Evolutionary conservation across 2,888 invertebrate species (phyloP).

Genomic region (Parnassius glacialis): DNA sequence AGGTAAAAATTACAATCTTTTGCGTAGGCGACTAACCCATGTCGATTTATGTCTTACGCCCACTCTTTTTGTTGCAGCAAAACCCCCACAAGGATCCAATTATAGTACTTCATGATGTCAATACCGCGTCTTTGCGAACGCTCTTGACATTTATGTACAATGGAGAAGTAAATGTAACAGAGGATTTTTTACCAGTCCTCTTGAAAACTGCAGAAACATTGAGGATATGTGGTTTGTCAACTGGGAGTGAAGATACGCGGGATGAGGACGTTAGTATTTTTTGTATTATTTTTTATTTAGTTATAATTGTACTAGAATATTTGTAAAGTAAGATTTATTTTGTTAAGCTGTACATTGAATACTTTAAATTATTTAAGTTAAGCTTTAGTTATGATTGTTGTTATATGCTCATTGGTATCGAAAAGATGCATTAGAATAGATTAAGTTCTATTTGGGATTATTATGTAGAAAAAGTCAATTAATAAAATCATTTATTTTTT

Average conservation of each 20-base stretch:
- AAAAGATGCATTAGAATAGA: too few relatives aligned
- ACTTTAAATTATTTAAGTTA: too few relatives aligned
- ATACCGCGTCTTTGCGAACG: slow-evolving; percentile 83
- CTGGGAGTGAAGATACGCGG: slow-evolving; percentile 69
- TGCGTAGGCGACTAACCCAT: background rate
- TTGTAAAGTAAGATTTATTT: too few relatives aligned
- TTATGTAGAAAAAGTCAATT: too few relatives aligned
- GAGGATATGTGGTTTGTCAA: slow-evolving; percentile 85
- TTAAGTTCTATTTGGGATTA: too few relatives aligned
- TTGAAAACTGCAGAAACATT: slow-evolving; percentile 85
- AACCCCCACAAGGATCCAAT: slow-evolving; percentile 88
- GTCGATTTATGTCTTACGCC: slow-evolving; percentile 46
- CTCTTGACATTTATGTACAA: slow-evolving; percentile 87
- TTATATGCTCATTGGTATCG: too few relatives aligned
- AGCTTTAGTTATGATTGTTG: too few relatives aligned
- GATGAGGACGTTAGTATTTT: slow-evolving; percentile 62
- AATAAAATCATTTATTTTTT: too few relatives aligned
- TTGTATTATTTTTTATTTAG: too few relatives aligned
- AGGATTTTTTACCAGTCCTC: slow-evolving; percentile 84
- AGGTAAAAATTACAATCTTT: slow-evolving; percentile 59
- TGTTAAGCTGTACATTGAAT: too few relatives aligned
- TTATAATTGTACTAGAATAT: too few relatives aligned
- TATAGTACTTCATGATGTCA: slow-evolving; percentile 87
- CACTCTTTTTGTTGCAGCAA: slow-evolving; percentile 78
- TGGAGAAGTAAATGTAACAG: slow-evolving; percentile 87